These are phyloP conservation scores for Acanthopleura granulata DNA, from an alignment of 2,888 invertebrate genomes.

Conservation along the genomic window DNA sequence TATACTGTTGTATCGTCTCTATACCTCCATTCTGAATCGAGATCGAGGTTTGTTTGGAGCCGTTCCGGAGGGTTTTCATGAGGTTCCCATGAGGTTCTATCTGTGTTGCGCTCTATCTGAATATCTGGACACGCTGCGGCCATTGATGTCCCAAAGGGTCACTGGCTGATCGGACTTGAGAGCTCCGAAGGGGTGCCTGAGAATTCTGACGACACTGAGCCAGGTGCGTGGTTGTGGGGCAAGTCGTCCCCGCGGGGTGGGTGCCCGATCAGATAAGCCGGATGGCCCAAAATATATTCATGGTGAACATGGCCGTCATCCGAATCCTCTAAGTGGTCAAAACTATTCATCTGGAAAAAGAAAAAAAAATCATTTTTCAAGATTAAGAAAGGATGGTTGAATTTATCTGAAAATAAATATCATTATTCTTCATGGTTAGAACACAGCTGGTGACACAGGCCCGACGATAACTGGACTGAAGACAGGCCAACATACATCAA, in stretches of 20 bases:
- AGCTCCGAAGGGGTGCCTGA: slow-evolving; percentile 58
- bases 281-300: slow-evolving; percentile 12
- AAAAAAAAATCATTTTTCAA: not conserved
- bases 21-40: too few relatives aligned
- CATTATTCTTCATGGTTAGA: too few relatives aligned
- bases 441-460: too few relatives aligned
- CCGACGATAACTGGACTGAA: too few relatives aligned
- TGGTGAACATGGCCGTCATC: slow-evolving; percentile 14
- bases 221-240: slow-evolving; percentile 41
- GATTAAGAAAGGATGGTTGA: not conserved
- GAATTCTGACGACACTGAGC: slow-evolving; percentile 57
- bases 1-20: too few relatives aligned
- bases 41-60: too few relatives aligned
- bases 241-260: slow-evolving; percentile 15
- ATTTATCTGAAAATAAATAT: too few relatives aligned
- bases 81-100: too few relatives aligned
- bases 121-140: not conserved
- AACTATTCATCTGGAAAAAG: slow-evolving; percentile 55
- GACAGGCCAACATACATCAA: too few relatives aligned
- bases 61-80: too few relatives aligned
- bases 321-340: slow-evolving; percentile 52
- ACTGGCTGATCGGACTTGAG: slow-evolving; percentile 62
- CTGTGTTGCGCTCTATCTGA: too few relatives aligned
- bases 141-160: slow-evolving; percentile 22
- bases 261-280: slow-evolving; percentile 14